Conservation (phyloP, 2,113 vertebrate species). For the Arizona elegans region DNA sequence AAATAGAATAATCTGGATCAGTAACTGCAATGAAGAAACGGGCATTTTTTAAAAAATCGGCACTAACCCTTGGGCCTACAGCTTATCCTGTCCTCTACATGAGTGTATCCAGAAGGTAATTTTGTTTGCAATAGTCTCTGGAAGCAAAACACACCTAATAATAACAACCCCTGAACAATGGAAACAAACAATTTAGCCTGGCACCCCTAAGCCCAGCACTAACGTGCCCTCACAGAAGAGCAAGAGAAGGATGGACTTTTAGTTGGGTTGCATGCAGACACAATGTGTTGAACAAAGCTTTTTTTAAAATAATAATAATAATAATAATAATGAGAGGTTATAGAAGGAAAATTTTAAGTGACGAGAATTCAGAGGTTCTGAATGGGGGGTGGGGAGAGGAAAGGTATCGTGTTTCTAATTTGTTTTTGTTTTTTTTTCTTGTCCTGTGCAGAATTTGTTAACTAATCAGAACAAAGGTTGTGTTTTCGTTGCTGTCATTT, state of each 20-base stretch:
- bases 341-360: slow-evolving; percentile 32
- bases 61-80: background rate
- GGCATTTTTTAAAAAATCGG: too few relatives aligned
- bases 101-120: too few relatives aligned
- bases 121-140: background rate
- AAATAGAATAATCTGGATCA: too few relatives aligned
- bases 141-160: background rate
- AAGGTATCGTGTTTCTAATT: background rate
- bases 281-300: slow-evolving; percentile 39
- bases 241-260: slow-evolving; percentile 13
- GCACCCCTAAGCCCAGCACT: background rate
- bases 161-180: background rate
- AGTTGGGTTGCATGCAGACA: slow-evolving; percentile 38
- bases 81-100: background rate
- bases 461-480: slow-evolving; percentile 83
- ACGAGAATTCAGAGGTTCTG: slow-evolving; percentile 40
- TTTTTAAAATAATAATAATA: background rate
- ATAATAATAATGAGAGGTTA: slow-evolving; percentile 39
- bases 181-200: slow-evolving; percentile 58
- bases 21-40: background rate
- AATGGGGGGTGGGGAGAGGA: slow-evolving; percentile 13
- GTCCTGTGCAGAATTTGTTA: slow-evolving; percentile 64
- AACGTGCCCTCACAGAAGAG: slow-evolving; percentile 5
- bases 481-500: background rate
- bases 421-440: background rate